Evolutionary conservation across 2,113 vertebrate species (phyloP).

Genomic region (Calidris pygmaea): DNA sequence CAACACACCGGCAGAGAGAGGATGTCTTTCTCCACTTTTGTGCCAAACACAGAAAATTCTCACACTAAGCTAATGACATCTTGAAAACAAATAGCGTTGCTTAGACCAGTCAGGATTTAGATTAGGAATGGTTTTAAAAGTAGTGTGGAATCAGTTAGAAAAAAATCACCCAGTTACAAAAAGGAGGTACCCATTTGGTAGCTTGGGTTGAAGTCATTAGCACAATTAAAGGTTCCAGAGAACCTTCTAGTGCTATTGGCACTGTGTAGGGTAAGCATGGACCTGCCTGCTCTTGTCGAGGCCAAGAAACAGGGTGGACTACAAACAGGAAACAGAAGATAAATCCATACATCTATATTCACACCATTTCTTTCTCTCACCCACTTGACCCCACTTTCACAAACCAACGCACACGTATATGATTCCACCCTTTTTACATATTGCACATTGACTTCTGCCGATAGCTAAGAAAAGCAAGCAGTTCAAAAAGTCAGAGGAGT

Average conservation of each 20-base stretch:
- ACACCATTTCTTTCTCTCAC: background rate
- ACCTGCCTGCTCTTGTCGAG: background rate
- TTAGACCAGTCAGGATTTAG: background rate
- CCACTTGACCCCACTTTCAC: background rate
- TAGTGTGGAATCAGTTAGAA: background rate
- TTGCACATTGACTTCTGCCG: background rate
- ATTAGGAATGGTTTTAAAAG: background rate
- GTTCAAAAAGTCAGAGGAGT: background rate
- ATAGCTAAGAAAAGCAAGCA: background rate
- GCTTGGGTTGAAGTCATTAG: background rate
- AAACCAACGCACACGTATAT: background rate
- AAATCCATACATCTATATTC: background rate
- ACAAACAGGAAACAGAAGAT: background rate
- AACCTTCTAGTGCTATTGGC: background rate
- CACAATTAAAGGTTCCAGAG: background rate
- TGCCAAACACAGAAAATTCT: background rate
- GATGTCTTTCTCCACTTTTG: background rate
- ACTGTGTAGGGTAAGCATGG: too few species aligned
- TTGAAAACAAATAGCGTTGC: background rate
- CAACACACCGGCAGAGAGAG: background rate
- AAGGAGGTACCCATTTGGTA: background rate
- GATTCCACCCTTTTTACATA: background rate
- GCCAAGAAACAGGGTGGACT: background rate
- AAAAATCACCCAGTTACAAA: background rate
- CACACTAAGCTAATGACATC: background rate